Evolutionary conservation across 1,140 invertebrate species (phyloP), one percentile per base, ranked within the genome.

Genomic region (Matsumurasca onukii): DNA sequence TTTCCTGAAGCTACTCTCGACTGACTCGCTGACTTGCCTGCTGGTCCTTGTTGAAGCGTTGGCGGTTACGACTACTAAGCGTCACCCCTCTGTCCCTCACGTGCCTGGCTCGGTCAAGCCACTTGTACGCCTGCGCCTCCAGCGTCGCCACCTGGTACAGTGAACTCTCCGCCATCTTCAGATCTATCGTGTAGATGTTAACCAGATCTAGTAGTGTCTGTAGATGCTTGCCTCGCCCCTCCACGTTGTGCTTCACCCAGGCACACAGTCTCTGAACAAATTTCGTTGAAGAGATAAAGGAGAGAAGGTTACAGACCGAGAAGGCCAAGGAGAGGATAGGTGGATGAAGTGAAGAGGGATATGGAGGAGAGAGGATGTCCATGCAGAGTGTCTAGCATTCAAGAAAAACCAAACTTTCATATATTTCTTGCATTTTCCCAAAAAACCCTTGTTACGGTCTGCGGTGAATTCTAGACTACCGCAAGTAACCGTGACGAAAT

Each of bases 101-200:
- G 25, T 59, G 55, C 30, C 55, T 25, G 22, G 55, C 55, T 59
- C 55, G 55, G 22, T 59, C 55, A 22, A 59, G 2, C 55, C 55
- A 59, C 55, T 59, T 59, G 55, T 59, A 59, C 5, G 55, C 24
- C 55, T 59, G 55, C 25, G 15, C 55, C 25, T 59, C 55, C 55
- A 59, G 25, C 55, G 55, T 5, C 9, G 55, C 24, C 25, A 59
- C 9, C 55, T 59, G 55, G 25, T 59, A 59, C 22, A 59, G 25
- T 13, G 55, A 59, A 27, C 55, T 59, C 55, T 59, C 55, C 5
- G 55, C 55, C 55, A 22, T 13, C 15, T 5, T 27, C 25, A 59
- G 55, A 27, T 59, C 55, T 27, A 59, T 9, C 9, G 15, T 27
- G 55, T 59, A 59, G 22, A 59, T 2, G 55, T 59, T 27, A 5